These are phyloP conservation scores for Melospiza georgiana DNA, from an alignment of 2,113 vertebrate genomes.

Conservation along the genomic window DNA sequence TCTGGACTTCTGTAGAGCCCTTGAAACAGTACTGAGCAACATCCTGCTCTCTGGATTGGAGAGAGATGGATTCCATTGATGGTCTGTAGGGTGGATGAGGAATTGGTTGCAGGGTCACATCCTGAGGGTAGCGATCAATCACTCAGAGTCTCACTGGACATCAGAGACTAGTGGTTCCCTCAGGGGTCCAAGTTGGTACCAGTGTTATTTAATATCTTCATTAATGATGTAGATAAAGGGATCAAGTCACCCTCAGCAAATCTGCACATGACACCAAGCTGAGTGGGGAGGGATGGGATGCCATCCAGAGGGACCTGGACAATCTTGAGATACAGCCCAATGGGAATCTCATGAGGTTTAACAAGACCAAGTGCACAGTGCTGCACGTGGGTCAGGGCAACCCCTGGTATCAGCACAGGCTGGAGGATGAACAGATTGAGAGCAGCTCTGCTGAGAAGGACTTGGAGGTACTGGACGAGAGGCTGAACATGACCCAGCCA, in stretches of 20 bases:
- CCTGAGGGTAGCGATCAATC: accelerated
- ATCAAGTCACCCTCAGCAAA: background rate
- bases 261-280: background rate
- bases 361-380: too few relatives aligned
- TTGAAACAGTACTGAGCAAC: background rate
- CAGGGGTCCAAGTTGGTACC: accelerated
- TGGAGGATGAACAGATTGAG: background rate
- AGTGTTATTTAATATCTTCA: background rate
- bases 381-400: accelerated
- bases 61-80: background rate
- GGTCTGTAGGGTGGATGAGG: background rate
- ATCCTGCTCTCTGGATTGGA: background rate
- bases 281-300: background rate
- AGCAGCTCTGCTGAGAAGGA: background rate
- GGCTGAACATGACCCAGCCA: background rate
- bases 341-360: background rate
- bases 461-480: accelerated
- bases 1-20: background rate
- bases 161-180: background rate
- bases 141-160: background rate
- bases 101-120: background rate
- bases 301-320: background rate
- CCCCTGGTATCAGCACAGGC: background rate
- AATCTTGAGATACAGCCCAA: background rate
- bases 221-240: background rate